Base-by-base conservation (phyloP, 2,113 vertebrate genomes). In the Cnemophilus loriae region DNA sequence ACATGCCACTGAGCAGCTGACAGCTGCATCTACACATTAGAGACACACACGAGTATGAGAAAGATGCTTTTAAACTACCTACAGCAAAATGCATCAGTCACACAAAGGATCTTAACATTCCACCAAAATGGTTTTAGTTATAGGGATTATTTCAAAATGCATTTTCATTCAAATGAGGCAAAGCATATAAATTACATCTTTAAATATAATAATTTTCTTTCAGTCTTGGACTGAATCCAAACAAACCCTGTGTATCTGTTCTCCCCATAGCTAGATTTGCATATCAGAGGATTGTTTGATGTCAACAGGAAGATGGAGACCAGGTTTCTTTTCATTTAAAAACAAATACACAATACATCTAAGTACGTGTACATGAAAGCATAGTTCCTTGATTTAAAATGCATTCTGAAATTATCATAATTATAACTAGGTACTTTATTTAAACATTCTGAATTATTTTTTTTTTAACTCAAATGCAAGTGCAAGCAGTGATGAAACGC, bases 261-360 rank as follows among this genome's bases (percentile, higher is more conserved):
- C 96, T 96, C 96, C 95, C 94, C 74, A 59, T 84, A 75, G 95
- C 76, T 90, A 42, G 78, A 98, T 98, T 98, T 98, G 97, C 98
- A 98, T 97, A 98, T 98, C 98, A 98, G 97, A 98, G 96, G 93
- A 94, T 76, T 93, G 97, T 98, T 98, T 98, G 98, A 98, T 98
- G 98, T 98, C 97, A 97, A 98, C 96, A 96, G 96, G 97, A 98
- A 98, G 97, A 98, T 85, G 93, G 95, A 95, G 91, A 97, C 87
- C 93, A 96, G 96, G 97, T 97, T 97, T 96, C 97, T 97, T 97
- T 97, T 95, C 96, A 97, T 97, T 97, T 97, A 96, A 87, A 98
- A 97, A 94, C 91, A 98, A 98, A 98, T 97, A 97, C 73, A 96
- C 96, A 93, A 44, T 91, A 94, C 89, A 90, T 96, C 73, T 89